Evolutionary conservation across 2,888 invertebrate genomes (phyloP), one percentile per base, ranked within the genome.

Genomic region (Pristionchus arcanus): DNA sequence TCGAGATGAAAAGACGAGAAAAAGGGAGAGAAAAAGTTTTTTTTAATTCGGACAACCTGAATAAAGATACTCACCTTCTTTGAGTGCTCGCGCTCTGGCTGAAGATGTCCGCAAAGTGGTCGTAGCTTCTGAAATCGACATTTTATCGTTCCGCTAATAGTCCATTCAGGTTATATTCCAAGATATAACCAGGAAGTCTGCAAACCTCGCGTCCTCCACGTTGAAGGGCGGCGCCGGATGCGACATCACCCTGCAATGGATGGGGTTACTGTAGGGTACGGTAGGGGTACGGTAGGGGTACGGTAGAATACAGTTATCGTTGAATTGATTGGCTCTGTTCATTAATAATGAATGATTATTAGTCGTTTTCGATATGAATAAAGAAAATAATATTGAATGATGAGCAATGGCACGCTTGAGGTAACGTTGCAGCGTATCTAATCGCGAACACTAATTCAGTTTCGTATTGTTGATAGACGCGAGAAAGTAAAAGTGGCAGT

Each of bases 201-300:
- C 63, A 3, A 71, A 71, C 68, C 34, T 77, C 42, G 81, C 81
- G n/a, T 81, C 81, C 28, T 81, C 81, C 25, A 53, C 21, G 53
- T 81, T 81, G 81, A 81, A 81, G 15, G 81, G 81, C 49, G 81
- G 49, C 37, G 49, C 49, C n/a, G 49, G 81, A 81, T 81, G 81
- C 37, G 81, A 81, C 81, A 81, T 81, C 81, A 49, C 81, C 49
- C 81, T 81, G 81, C 15, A 81, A 81, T 13, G 15, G 34, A 21
- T 37, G 5, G 37, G 21, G 42, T 74, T 74, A 31, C 5, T 0
- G 25, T n/a, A 28, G 28, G n/a, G n/a, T n/a, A 66, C 1, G 66
- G 66, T n/a, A 55, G 55, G 19, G 15, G 21, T 55, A 55, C 42
- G 4, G 42, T 49, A 42, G 42, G 42, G 13, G 0, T 49, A 49